A percentile compares a stretch with the other conserved stretches of the same genome.
phyloP scores from a whole-genome alignment of 2,888 invertebrate species.

The Xanthostigma xanthostigma region DNA sequence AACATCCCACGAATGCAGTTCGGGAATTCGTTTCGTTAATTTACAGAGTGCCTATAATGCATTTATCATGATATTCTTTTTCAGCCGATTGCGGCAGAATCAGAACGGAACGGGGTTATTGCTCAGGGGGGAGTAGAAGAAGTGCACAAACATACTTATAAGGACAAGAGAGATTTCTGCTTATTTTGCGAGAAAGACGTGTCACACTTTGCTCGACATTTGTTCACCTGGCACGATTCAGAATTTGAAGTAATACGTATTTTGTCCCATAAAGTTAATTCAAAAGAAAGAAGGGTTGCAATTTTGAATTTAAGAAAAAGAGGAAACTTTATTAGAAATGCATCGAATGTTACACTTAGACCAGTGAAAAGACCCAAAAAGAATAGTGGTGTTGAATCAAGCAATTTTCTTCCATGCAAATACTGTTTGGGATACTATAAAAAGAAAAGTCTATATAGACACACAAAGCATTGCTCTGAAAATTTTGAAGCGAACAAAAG shows the following conservation, averaged over 20 bases:
- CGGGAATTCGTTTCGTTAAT: too few species aligned
- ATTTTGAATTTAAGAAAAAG: conserved; percentile 3
- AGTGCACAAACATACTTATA: too few species aligned
- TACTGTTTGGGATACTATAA: conserved; percentile 10
- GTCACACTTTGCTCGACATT: conserved; percentile 4
- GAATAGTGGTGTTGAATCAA: neutral
- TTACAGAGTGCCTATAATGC: too few species aligned
- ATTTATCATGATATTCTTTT: too few species aligned
- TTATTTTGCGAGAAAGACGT: conserved; percentile 6
- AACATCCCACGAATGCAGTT: too few species aligned
- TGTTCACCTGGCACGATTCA: conserved; percentile 1
- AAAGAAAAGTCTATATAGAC: conserved; percentile 6
- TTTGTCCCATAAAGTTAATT: neutral
- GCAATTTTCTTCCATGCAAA: conserved; percentile 8
- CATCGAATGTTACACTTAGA: conserved; percentile 3
- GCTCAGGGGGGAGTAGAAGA: too few species aligned
- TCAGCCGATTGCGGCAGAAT: too few species aligned
- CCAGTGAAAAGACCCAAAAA: conserved; percentile 8
- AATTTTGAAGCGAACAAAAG: conserved; percentile 5
- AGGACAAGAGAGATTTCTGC: conserved; percentile 5
- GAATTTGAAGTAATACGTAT: conserved; percentile 1
- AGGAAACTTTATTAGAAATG: conserved; percentile 9
- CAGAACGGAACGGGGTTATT: too few species aligned
- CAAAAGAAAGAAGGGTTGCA: neutral
- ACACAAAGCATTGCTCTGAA: conserved; percentile 7